Evolutionary conservation across 2,888 invertebrate species (phyloP), one percentile per base, ranked within the genome.

Genomic region (Epinotia brunnichana): DNA sequence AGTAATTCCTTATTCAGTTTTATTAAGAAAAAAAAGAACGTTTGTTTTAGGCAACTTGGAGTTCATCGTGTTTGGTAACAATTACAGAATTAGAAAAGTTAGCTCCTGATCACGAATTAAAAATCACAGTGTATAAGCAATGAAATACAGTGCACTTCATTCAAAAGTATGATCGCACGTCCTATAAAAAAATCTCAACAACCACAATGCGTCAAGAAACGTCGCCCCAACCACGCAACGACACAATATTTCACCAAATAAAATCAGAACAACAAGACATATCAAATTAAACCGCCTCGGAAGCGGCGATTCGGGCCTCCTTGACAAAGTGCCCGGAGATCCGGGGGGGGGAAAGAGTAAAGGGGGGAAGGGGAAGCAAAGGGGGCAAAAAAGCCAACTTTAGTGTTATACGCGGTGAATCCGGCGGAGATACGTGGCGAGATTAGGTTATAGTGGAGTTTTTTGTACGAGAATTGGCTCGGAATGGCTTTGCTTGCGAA

Each of bases 191-290:
- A 48, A 48, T 3, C 15, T 15, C 3, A 48, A 35, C 4, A 48
- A 5, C 48, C 2, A 44, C 15, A 48, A 48, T 35, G 7, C n/a
- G 24, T 48, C n/a, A 15, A 48, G 17, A 44, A n/a, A 19, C 9
- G 39, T 61, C 44, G 9, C 60, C 60, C 29, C 10, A 4, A 15
- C 19, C 29, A n/a, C 60, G 13, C 48, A n/a, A n/a, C 59, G 19
- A 51, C 44, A 51, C 44, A 71, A 72, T 72, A 72, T 72, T 72
- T 72, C 71, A 72, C 71, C 35, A 41, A 67, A 72, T 67, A 67
- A 61, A 72, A 72, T 67, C 67, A 61, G 66, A 72, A 67, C 71
- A 71, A 71, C 71, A 72, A 72, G 71, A 72, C 71, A 72, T 67
- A 72, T 72, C 71, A 72, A 72, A 72, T 72, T 67, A 72, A 67